Conservation (phyloP, 2,113 vertebrate genomes). For the Thryonomys swinderianus region DNA sequence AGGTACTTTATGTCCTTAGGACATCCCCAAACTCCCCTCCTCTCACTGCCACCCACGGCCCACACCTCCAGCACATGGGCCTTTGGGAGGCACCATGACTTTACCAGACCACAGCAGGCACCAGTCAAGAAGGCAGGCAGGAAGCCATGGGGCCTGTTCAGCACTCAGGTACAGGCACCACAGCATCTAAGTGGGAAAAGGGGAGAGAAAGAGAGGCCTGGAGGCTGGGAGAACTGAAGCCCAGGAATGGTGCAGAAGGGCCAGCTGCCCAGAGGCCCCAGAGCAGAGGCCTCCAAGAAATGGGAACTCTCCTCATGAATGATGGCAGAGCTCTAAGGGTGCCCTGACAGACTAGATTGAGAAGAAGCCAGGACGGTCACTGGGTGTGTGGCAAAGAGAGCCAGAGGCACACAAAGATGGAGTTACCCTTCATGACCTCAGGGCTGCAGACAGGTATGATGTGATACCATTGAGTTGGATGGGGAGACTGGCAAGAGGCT, state of each 20-base stretch:
- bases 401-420: background rate
- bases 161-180: no score
- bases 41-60: background rate
- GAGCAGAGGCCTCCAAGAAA: background rate
- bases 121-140: background rate
- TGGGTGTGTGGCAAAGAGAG: background rate
- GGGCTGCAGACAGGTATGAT: background rate
- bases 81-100: background rate
- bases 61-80: background rate
- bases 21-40: no score
- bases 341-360: background rate
- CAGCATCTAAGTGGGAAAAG: background rate
- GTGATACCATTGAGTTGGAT: background rate
- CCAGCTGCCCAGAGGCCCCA: background rate
- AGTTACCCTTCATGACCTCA: background rate
- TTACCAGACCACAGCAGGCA: background rate
- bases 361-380: background rate
- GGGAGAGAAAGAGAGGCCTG: background rate
- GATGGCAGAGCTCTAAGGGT: accelerated
- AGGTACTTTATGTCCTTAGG: background rate
- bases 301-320: background rate
- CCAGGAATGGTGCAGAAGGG: background rate
- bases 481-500: background rate
- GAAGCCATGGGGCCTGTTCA: background rate
- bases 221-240: background rate